These are phyloP conservation scores for Eupithecia inturbata DNA, from an alignment of 2,888 invertebrate genomes.

Conservation along the genomic window DNA sequence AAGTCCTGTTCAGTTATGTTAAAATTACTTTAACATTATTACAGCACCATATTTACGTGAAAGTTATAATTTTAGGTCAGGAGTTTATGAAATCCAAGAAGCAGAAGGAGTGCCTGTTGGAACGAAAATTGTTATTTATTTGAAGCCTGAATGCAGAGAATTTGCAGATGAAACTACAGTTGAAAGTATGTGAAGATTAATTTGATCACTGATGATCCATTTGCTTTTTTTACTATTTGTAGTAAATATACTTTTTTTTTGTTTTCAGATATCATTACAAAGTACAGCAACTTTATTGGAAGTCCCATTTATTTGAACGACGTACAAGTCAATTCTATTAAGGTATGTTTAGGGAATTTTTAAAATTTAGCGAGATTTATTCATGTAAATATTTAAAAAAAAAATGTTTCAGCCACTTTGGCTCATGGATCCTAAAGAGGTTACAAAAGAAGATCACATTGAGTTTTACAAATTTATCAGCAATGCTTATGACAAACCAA, in stretches of 20 bases:
- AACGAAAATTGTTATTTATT: constrained; percentile 95
- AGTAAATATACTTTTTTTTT: constrained; percentile 31
- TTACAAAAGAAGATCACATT: constrained; percentile 93
- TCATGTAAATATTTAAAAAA: too few relatives aligned
- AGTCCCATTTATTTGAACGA: constrained; percentile 96
- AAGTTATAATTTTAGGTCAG: constrained; percentile 85
- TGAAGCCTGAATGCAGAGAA: constrained; percentile 94
- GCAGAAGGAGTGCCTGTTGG: constrained; percentile 93
- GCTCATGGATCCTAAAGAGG: constrained; percentile 95
- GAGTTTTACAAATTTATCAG: constrained; percentile 97
- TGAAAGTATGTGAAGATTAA: constrained; percentile 80
- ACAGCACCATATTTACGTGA: background rate
- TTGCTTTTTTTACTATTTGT: background rate
- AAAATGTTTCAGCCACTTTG: constrained; percentile 94
- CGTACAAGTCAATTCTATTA: constrained; percentile 93
- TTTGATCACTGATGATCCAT: background rate
- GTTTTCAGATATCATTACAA: constrained; percentile 90
- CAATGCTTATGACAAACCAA: constrained; percentile 93
- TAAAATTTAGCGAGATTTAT: background rate
- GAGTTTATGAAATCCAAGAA: constrained; percentile 94
- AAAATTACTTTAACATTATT: too few relatives aligned
- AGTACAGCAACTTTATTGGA: constrained; percentile 99
- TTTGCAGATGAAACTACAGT: constrained; percentile 94
- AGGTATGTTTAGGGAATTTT: constrained; percentile 73
- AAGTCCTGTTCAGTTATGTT: too few relatives aligned